Conservation (phyloP, 2,797 vertebrate species). For the Coendou prehensilis region DNA sequence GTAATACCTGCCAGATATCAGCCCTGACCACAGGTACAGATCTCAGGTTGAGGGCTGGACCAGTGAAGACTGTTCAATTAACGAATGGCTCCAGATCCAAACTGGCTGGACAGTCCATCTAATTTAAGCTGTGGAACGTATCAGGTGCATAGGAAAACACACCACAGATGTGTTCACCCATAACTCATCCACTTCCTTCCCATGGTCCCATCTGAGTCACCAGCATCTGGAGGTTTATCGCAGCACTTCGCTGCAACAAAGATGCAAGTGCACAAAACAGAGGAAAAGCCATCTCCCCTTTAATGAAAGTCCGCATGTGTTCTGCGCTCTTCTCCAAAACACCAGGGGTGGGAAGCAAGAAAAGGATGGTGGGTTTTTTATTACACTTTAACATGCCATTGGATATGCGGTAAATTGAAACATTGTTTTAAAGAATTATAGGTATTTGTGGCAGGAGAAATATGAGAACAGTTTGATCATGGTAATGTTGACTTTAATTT, state of each 20-base stretch:
- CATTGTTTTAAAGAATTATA: constrained; percentile 82
- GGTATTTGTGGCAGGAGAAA: constrained; percentile 82
- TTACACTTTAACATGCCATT: constrained; percentile 67
- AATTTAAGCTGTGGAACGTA: neutral
- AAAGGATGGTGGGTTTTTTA: constrained; percentile 56
- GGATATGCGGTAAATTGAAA: constrained; percentile 71
- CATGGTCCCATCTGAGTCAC: neutral
- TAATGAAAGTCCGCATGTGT: constrained; percentile 12
- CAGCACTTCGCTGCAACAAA: neutral
- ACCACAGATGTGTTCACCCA: rapidly evolving
- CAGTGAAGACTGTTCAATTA: neutral
- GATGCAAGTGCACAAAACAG: neutral
- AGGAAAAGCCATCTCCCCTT: neutral
- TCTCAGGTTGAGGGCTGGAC: neutral
- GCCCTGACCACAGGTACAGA: neutral
- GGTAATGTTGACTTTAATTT: constrained; percentile 75
- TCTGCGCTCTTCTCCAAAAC: neutral
- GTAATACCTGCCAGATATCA: neutral
- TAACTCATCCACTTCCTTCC: neutral
- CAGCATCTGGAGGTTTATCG: neutral
- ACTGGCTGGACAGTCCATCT: neutral
- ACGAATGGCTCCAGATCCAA: neutral
- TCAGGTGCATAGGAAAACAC: neutral
- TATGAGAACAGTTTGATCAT: constrained; percentile 69
- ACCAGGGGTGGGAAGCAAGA: constrained; percentile 70